A percentile compares a stretch with the other conserved stretches of the same genome.
These are phyloP conservation scores for Drosophila azteca DNA, from an alignment of 1,140 invertebrate species.

Conservation along the genomic window DNA sequence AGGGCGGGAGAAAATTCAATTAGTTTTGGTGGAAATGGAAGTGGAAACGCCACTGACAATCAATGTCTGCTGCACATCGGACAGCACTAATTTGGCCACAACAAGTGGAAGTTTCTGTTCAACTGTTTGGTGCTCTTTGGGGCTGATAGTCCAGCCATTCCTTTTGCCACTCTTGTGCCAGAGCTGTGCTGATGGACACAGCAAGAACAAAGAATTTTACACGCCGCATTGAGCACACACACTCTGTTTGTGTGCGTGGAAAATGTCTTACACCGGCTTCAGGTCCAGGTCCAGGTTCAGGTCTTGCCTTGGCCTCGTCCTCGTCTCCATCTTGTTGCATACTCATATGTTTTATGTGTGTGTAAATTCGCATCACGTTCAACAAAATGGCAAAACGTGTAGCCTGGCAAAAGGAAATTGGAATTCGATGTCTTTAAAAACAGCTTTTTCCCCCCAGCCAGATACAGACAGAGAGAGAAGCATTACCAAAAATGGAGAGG, in stretches of 20 bases:
- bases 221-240: slow-evolving; percentile 48
- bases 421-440: slow-evolving; percentile 80
- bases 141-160: not conserved
- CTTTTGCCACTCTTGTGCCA: no score
- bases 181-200: not conserved
- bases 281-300: not conserved
- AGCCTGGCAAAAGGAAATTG: slow-evolving; percentile 67
- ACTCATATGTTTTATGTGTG: slow-evolving; percentile 44
- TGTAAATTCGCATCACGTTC: slow-evolving; percentile 73
- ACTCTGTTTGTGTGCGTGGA: slow-evolving; percentile 28
- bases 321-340: slow-evolving; percentile 39
- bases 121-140: no score
- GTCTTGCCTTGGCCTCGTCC: slow-evolving; percentile 20
- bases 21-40: slow-evolving; percentile 10
- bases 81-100: slow-evolving; percentile 3
- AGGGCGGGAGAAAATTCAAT: slow-evolving; percentile 32
- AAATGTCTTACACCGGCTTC: slow-evolving; percentile 4
- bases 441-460: slow-evolving; percentile 49
- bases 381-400: slow-evolving; percentile 68
- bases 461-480: slow-evolving; percentile 4
- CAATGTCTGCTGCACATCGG: slow-evolving; percentile 1
- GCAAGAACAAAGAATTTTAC: slow-evolving; percentile 51
- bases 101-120: no score
- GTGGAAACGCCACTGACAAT: not conserved
- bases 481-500: slow-evolving; percentile 17